Base-by-base conservation (phyloP, 2,113 vertebrate species). In the Bubalus kerabau region DNA sequence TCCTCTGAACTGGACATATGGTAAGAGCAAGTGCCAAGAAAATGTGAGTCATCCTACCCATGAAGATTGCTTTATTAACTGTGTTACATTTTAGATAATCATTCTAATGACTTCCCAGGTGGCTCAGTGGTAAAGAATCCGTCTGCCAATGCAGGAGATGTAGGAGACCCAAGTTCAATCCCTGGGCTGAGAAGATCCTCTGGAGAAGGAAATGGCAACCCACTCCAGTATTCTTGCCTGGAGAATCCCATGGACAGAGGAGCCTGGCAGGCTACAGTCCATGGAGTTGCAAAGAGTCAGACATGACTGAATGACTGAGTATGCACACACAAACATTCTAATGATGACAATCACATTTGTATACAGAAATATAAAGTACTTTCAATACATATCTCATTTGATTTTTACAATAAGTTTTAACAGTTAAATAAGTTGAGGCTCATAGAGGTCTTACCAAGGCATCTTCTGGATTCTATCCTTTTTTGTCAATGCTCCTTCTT, bases 1-100 rank as follows among this genome's bases (percentile, higher is more conserved):
- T 99, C 99, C 89, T 99, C 99, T 2, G 99, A 99, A 48, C 98
- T 99, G 98, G 99, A 99, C 99, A 99, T 99, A 92, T 99, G 99
- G 99, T 99, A 98, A 98, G 98, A 96, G 23, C 54, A 40, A 57
- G 17, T 76, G 64, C 83, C 57, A 89, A 76, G 78, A 91, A 62
- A 64, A 85, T 92, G 52, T 92, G 76, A 82, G 62, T 60, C 56
- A 60, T 78, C 46, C 32, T 67, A 28, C n/a, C 36, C 3, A 0
- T 11, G 59, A 67, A 30, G n/a, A 5, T 59, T 59, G 54, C 52
- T 80, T 82, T 90, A 21, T 95, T 43, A 64, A 64, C 26, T 83
- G 32, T 28, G 21, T 76, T 74, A 40, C 15, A 43, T 91, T 94
- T 91, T 93, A 36, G 74, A 76, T 46, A 91, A 54, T 74, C 86